Evolutionary conservation across 1,140 invertebrate genomes (phyloP).

Genomic region (Euura saliciscinereae): DNA sequence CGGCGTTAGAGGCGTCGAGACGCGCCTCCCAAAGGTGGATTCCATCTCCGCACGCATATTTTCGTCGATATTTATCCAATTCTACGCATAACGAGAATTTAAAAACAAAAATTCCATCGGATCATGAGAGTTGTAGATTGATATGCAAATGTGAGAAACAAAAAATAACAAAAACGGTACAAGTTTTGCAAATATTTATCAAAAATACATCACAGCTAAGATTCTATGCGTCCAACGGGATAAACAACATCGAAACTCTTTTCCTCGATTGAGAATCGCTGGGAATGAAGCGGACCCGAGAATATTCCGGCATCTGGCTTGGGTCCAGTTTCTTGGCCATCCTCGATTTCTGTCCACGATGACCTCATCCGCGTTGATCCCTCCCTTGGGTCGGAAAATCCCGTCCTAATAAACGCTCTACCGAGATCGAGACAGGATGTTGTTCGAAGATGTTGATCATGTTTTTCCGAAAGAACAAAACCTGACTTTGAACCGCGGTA

Average conservation of each 20-base stretch:
- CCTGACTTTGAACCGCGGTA: too few species aligned
- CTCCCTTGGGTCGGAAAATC: background rate
- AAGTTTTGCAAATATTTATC: too few species aligned
- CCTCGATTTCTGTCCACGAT: background rate
- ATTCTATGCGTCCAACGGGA: background rate
- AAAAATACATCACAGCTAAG: background rate
- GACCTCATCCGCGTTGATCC: background rate
- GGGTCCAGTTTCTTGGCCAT: constrained; percentile 2
- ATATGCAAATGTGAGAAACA: too few species aligned
- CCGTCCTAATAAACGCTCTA: background rate
- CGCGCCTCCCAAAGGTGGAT: background rate
- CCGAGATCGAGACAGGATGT: too few species aligned
- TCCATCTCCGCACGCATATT: too few species aligned
- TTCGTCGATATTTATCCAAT: too few species aligned
- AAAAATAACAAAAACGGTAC: too few species aligned
- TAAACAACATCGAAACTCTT: background rate
- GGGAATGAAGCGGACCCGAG: background rate
- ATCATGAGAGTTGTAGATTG: too few species aligned
- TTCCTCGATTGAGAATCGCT: background rate
- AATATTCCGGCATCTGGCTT: background rate
- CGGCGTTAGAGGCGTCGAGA: background rate
- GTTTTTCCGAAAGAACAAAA: too few species aligned
- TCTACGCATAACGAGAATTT: too few species aligned
- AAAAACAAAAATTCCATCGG: too few species aligned
- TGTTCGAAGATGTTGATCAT: too few species aligned